Conservation (phyloP, 2,888 invertebrate genomes). For the Diaprepes abbreviatus region DNA sequence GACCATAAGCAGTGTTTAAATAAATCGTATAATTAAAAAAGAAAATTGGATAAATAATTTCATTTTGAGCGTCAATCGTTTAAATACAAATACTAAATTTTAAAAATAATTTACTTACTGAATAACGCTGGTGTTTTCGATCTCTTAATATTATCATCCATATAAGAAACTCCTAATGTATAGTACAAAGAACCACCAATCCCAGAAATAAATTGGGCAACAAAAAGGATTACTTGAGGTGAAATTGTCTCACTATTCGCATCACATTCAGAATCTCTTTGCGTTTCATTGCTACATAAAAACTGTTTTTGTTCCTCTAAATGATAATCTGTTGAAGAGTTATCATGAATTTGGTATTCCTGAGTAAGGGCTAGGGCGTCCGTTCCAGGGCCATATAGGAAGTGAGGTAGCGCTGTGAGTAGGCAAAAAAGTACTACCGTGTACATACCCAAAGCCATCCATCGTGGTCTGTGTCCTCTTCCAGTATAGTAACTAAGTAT, state of each 20-base stretch:
- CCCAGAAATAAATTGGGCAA: constrained; percentile 79
- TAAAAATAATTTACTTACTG: constrained; percentile 69
- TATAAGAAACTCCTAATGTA: constrained; percentile 79
- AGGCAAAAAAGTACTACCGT: constrained; percentile 77
- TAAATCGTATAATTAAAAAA: too few relatives aligned
- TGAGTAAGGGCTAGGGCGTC: constrained; percentile 75
- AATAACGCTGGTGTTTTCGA: constrained; percentile 80
- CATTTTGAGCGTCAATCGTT: too few relatives aligned
- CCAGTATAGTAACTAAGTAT: constrained; percentile 79
- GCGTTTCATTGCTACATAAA: constrained; percentile 68
- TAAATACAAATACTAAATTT: too few relatives aligned
- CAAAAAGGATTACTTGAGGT: constrained; percentile 74
- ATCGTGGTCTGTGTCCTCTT: constrained; percentile 79
- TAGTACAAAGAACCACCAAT: constrained; percentile 79
- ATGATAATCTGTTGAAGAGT: constrained; percentile 66
- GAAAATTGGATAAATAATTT: too few relatives aligned
- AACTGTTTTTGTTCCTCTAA: constrained; percentile 71
- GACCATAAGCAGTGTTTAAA: too few relatives aligned
- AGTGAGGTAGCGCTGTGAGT: constrained; percentile 77
- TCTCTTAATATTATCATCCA: constrained; percentile 83
- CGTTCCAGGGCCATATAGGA: constrained; percentile 78
- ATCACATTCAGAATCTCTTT: constrained; percentile 60
- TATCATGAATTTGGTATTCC: constrained; percentile 71
- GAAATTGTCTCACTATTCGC: constrained; percentile 71
- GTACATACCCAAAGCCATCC: constrained; percentile 76